Base-by-base conservation (phyloP, 2,113 vertebrate species). In the Onychorhynchus coronatus region DNA sequence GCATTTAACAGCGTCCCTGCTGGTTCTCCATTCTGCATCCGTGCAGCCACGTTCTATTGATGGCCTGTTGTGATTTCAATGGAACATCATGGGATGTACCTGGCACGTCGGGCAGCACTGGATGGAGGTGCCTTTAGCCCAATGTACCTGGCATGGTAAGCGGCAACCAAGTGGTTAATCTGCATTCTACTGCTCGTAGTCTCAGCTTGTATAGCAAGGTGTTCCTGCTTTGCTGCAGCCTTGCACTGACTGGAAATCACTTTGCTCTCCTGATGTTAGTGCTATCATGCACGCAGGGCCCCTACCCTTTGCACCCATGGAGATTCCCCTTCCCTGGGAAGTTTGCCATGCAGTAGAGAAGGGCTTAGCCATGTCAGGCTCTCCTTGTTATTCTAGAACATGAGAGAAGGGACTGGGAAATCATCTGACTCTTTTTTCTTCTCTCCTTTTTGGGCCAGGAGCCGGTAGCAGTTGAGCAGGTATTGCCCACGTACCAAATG, bases 31-130 rank as follows among this genome's bases (percentile, higher is more conserved):
- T 96, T 97, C 97, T 96, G 95, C 96, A 96, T 96, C 96, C 15
- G 96, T 97, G 93, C 96, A 97, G 96, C 97, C 96, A 91, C 96
- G 96, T 97, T 97, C 96, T 97, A 97, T 97, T 97, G 96, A 97
- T 97, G 97, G 97, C 97, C 96, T 96, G 97, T 97, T 97, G 95
- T 96, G 97, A 97, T 97, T 97, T 97, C 97, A 97, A 97, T 97
- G 97, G 97, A 97, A 97, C 97, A 97, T 97, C 97, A 97, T 97
- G 97, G 97, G 96, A 97, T 97, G 96, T 97, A 96, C 96, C 95
- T 96, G 97, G 96, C 96, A 95, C 94, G 96, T 82, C 97, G 94
- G 97, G 96, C 93, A 97, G 95, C 96, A 97, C 95, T 95, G 97
- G 97, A 97, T 96, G 97, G 97, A 97, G 96, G 96, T 97, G 96